Conservation (phyloP, 1,140 invertebrate species). For the Gerris buenoi region DNA sequence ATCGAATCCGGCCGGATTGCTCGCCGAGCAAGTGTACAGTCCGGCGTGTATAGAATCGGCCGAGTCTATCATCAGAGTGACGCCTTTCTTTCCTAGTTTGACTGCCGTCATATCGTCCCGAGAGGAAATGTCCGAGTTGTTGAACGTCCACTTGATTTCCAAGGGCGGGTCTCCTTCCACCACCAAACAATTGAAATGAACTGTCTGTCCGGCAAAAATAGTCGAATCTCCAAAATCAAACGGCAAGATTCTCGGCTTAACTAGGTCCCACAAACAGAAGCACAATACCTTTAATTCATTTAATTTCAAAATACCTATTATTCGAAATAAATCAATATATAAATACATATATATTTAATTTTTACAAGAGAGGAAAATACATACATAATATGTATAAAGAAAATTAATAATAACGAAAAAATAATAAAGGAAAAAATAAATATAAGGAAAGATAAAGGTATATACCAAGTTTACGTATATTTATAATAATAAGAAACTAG, state of each 20-base stretch:
- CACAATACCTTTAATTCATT: too few relatives aligned
- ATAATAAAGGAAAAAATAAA: too few relatives aligned
- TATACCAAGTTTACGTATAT: too few relatives aligned
- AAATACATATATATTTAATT: too few relatives aligned
- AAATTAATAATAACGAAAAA: too few relatives aligned
- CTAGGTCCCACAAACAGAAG: conserved; percentile 20
- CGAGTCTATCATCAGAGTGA: too few relatives aligned
- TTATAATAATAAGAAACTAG: too few relatives aligned
- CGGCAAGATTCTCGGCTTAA: conserved; percentile 35
- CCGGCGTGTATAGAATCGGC: conserved; percentile 28
- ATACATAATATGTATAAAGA: too few relatives aligned
- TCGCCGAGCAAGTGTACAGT: conserved; percentile 47
- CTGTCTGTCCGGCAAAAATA: conserved; percentile 42
- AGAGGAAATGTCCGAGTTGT: conserved; percentile 21
- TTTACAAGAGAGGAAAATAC: too few relatives aligned
- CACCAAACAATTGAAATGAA: conserved; percentile 52
- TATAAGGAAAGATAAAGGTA: too few relatives aligned
- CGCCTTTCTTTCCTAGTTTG: conserved; percentile 17
- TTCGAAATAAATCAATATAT: too few relatives aligned
- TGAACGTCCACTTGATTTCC: conserved; percentile 42
- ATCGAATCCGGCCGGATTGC: conserved; percentile 46
- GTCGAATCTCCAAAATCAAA: conserved; percentile 34
- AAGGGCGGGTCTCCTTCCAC: conserved; percentile 52
- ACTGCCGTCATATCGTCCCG: conserved; percentile 20
- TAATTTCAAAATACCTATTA: too few relatives aligned